Conservation (phyloP, 2,888 invertebrate genomes). For the Drosophila peninsularis region DNA sequence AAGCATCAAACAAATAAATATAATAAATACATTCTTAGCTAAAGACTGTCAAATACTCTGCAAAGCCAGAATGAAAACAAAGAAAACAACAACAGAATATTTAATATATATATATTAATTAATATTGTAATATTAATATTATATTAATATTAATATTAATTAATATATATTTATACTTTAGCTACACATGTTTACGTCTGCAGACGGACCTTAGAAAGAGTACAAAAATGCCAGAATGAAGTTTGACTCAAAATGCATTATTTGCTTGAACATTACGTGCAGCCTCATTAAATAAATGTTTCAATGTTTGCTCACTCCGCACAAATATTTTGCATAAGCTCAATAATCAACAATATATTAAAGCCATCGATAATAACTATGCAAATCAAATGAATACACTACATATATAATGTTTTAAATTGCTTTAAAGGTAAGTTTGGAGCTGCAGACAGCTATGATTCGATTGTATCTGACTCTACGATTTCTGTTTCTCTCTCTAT, state of each 20-base stretch:
- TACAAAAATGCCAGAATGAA: neutral
- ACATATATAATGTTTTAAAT: neutral
- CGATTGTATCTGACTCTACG: too few relatives aligned
- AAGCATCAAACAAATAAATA: slow-evolving; percentile 4
- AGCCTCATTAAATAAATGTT: slow-evolving; percentile 1
- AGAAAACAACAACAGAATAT: too few relatives aligned
- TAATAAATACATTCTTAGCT: neutral
- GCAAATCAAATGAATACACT: neutral
- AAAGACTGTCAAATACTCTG: neutral
- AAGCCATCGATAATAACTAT: neutral
- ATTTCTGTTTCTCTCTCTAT: too few relatives aligned
- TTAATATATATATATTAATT: too few relatives aligned
- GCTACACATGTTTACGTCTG: too few relatives aligned
- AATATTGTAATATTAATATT: too few relatives aligned
- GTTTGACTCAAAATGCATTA: neutral
- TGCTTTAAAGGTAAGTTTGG: neutral
- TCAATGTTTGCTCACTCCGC: neutral
- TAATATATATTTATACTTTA: neutral
- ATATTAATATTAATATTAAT: too few relatives aligned
- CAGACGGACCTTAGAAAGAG: neutral
- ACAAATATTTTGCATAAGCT: neutral
- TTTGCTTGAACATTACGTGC: slow-evolving; percentile 3
- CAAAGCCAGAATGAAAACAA: neutral
- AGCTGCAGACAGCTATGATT: neutral
- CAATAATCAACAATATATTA: too few relatives aligned